Evolutionary conservation across 2,888 invertebrate genomes (phyloP).

Genomic region (Eupeodes latifasciatus): DNA sequence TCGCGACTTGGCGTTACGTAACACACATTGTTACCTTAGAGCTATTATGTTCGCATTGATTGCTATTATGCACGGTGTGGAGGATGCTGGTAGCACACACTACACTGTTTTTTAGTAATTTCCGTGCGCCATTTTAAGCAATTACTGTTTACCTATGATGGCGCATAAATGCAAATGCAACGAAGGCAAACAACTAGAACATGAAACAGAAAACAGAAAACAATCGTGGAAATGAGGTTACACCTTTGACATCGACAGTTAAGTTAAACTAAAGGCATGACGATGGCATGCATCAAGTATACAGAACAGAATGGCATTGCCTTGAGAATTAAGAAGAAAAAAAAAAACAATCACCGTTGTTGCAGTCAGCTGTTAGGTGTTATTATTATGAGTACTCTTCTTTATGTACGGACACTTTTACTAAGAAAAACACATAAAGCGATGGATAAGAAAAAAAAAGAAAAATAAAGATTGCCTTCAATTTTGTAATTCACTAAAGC

Average conservation of each 20-base stretch:
- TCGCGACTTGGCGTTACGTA: conserved; percentile 61
- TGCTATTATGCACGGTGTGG: conserved; percentile 26
- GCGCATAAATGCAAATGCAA: conserved; percentile 37
- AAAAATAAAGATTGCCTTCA: conserved; percentile 45
- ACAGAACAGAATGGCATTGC: conserved; percentile 20
- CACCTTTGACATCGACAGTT: conserved; percentile 72
- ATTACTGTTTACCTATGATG: conserved; percentile 49
- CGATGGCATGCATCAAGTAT: conserved; percentile 17
- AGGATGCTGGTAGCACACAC: conserved; percentile 34
- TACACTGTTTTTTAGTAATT: conserved; percentile 29
- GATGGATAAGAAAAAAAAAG: conserved; percentile 8
- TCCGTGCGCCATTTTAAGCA: conserved; percentile 54
- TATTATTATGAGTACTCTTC: conserved; percentile 50
- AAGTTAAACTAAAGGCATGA: conserved; percentile 24
- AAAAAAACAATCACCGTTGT: conserved; percentile 31
- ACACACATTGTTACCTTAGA: conserved; percentile 40
- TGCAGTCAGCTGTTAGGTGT: conserved; percentile 68
- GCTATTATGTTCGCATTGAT: conserved; percentile 47
- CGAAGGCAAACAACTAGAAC: conserved; percentile 52
- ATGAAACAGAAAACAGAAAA: conserved; percentile 66
- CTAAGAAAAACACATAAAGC: conserved; percentile 42
- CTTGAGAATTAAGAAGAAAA: conserved; percentile 22
- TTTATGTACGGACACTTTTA: conserved; percentile 33
- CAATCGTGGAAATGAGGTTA: conserved; percentile 71
- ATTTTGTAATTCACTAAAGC: conserved; percentile 74